A percentile compares a stretch with the other conserved stretches of the same genome.
Evolutionary conservation across 2,797 vertebrate species (phyloP).

Genomic region (Champsocephalus esox): DNA sequence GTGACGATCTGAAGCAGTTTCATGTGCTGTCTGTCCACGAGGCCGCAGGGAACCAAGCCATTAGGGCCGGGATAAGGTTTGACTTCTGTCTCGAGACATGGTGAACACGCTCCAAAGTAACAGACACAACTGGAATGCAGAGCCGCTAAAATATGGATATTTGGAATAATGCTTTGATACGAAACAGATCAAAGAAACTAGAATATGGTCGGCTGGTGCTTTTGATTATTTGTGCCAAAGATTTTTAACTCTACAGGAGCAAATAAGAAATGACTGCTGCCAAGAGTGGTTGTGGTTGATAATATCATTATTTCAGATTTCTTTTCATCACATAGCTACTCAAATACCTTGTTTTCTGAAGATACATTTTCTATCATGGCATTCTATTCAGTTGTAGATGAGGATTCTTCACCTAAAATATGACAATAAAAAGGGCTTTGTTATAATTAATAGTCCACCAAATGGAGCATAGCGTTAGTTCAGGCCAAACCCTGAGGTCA

Average conservation of each 20-base stretch:
- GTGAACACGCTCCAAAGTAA: slow-evolving; percentile 4
- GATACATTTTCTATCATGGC: slow-evolving; percentile 1
- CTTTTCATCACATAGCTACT: not conserved
- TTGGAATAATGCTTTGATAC: slow-evolving; percentile 26
- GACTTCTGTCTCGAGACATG: slow-evolving; percentile 4
- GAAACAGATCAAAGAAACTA: not conserved
- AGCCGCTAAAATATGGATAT: slow-evolving; percentile 6
- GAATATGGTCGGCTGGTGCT: not conserved
- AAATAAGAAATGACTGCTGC: not conserved
- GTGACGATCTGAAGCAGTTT: slow-evolving; percentile 74
- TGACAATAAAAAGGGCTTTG: not conserved
- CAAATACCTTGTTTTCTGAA: not conserved
- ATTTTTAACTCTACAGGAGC: not conserved
- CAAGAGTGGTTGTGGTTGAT: slow-evolving; percentile 5
- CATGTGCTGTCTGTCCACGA: slow-evolving; percentile 46
- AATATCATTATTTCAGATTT: not conserved
- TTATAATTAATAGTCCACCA: not conserved
- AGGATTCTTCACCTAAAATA: not conserved
- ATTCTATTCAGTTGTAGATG: not conserved
- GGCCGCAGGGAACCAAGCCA: not conserved
- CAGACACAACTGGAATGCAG: slow-evolving; percentile 14
- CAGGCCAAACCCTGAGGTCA: not conserved
- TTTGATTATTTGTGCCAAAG: not conserved
- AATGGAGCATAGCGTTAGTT: not conserved
- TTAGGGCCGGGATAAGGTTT: slow-evolving; percentile 4